A percentile compares a stretch with the other conserved stretches of the same genome.
Conservation (phyloP, 1,140 invertebrate genomes). For the Papilio polytes region DNA sequence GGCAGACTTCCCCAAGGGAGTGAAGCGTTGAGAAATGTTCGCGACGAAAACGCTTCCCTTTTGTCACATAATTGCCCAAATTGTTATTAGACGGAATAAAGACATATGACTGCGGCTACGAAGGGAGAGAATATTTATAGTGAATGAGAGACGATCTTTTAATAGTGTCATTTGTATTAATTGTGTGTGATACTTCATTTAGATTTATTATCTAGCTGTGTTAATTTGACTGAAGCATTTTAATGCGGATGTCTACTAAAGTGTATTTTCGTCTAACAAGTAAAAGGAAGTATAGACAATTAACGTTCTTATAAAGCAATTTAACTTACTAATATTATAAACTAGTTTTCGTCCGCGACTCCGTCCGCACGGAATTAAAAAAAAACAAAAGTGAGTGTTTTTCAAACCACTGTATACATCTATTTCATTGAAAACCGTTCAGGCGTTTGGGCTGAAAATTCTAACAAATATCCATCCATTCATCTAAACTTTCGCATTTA, state of each 20-base stretch:
- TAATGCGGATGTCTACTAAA: slow-evolving; percentile 6
- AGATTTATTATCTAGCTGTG: slow-evolving; percentile 42
- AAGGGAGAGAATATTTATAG: slow-evolving; percentile 71
- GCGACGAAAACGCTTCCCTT: slow-evolving; percentile 75
- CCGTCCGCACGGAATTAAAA: no score
- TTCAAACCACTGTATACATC: no score
- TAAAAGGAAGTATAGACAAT: no score
- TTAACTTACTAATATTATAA: no score
- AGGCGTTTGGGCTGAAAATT: no score
- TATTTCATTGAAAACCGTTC: no score
- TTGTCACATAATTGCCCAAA: slow-evolving; percentile 81
- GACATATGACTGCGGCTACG: slow-evolving; percentile 75
- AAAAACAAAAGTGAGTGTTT: no score
- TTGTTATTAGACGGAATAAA: slow-evolving; percentile 82
- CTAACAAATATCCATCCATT: no score
- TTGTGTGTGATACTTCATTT: slow-evolving; percentile 46
- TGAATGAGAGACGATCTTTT: slow-evolving; percentile 73
- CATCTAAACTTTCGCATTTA: no score
- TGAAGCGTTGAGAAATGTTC: slow-evolving; percentile 57
- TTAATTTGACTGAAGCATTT: slow-evolving; percentile 4
- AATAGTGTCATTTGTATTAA: slow-evolving; percentile 66
- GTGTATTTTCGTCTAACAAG: no score
- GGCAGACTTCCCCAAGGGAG: slow-evolving; percentile 57
- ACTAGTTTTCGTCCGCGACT: no score
- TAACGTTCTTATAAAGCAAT: no score